Percentiles rank a stretch among this genome's conserved stretches.
phyloP scores from a whole-genome alignment of 2,113 vertebrate genomes.

The Agapornis roseicollis region DNA sequence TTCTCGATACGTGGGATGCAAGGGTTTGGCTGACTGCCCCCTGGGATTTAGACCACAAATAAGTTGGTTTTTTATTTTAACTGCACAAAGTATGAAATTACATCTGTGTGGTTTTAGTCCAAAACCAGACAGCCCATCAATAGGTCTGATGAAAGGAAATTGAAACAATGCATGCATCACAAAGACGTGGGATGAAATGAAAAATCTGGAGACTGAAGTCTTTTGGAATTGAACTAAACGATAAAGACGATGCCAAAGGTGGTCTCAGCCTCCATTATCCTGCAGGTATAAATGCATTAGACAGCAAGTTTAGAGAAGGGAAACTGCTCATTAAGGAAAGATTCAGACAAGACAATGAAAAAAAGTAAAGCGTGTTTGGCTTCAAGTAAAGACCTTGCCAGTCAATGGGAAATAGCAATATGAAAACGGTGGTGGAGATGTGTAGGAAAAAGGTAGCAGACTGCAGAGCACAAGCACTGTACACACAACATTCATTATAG shows the following conservation, averaged over 20 bases:
- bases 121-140: neutral
- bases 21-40: neutral
- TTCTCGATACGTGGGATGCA: neutral
- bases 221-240: neutral
- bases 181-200: neutral
- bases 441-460: neutral
- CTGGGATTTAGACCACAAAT: neutral
- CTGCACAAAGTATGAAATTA: neutral
- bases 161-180: neutral
- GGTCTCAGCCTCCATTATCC: neutral
- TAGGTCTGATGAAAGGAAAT: neutral
- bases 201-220: neutral
- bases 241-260: neutral
- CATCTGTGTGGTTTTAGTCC: neutral
- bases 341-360: neutral
- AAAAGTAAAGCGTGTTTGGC: neutral
- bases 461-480: neutral
- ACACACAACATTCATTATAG: fast-evolving
- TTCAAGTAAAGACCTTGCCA: neutral
- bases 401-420: neutral
- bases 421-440: neutral
- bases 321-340: neutral
- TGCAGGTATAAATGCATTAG: neutral
- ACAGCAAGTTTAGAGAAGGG: neutral
- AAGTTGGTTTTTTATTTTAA: neutral